Evolutionary conservation across 1,140 invertebrate genomes (phyloP).

Genomic region (Neotoxoptera formosana): DNA sequence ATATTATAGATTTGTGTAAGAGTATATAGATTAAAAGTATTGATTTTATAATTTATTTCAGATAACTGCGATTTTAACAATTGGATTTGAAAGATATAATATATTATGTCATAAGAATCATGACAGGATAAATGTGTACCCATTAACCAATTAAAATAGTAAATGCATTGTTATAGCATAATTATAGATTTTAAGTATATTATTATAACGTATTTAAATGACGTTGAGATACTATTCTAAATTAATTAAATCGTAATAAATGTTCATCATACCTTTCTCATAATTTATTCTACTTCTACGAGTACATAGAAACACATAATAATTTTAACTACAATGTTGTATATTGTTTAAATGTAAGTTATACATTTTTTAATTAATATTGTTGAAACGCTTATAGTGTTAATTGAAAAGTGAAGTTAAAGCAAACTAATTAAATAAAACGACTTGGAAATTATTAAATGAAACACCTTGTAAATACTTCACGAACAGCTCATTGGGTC

Average conservation of each 20-base stretch:
- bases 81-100: background rate
- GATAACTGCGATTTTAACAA: background rate
- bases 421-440: background rate
- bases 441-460: background rate
- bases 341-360: too few relatives aligned
- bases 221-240: background rate
- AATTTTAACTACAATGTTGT: too few relatives aligned
- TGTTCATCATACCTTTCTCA: too few relatives aligned
- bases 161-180: background rate
- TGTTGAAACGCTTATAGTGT: background rate
- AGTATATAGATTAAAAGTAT: background rate
- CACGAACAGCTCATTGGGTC: background rate
- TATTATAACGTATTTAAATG: background rate
- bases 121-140: background rate
- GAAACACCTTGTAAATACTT: slow-evolving; percentile 5
- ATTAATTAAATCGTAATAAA: background rate
- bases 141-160: background rate
- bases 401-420: slow-evolving; percentile 1
- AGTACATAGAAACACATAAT: too few relatives aligned
- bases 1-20: too few relatives aligned
- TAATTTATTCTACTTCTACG: too few relatives aligned
- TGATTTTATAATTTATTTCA: background rate
- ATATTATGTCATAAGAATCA: background rate
- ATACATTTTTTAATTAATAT: background rate
- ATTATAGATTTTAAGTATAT: too few relatives aligned